Percentiles rank a stretch among this genome's conserved stretches.
Evolutionary conservation across 2,113 vertebrate species (phyloP).

Genomic region (Poecile atricapillus): DNA sequence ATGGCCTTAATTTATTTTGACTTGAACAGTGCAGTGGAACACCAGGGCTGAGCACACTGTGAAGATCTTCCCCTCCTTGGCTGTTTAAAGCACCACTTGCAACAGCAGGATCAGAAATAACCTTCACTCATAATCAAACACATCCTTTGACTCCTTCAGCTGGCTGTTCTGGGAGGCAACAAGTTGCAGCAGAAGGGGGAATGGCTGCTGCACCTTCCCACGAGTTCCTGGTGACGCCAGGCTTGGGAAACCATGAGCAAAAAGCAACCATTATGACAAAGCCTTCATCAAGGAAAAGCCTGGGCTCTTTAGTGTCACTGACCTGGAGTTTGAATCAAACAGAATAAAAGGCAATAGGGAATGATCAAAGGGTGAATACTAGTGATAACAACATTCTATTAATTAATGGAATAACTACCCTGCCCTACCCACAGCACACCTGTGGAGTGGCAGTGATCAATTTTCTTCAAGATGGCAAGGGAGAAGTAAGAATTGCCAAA

Average conservation of each 20-base stretch:
- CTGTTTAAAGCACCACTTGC: background rate
- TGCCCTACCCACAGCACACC: background rate
- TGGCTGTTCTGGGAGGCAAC: background rate
- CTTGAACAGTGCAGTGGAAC: background rate
- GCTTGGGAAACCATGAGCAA: background rate
- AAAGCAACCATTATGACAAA: background rate
- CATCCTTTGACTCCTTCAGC: background rate
- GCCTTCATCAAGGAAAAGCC: background rate
- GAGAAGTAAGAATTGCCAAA: background rate
- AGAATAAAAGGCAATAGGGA: background rate
- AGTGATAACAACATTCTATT: background rate
- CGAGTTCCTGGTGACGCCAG: background rate
- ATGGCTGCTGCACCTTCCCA: background rate
- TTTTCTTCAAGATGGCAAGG: background rate
- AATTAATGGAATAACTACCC: background rate
- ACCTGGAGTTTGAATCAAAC: background rate
- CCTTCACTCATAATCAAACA: background rate
- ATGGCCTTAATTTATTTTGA: background rate
- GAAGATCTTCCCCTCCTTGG: background rate
- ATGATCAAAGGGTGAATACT: conserved; percentile 32
- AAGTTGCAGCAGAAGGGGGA: background rate
- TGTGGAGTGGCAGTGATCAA: background rate
- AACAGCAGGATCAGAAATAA: background rate
- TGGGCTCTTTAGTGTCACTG: background rate
- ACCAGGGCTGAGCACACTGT: fast-evolving